Base-by-base conservation (phyloP, 2,888 invertebrate genomes). In the Lampropteryx suffumata region DNA sequence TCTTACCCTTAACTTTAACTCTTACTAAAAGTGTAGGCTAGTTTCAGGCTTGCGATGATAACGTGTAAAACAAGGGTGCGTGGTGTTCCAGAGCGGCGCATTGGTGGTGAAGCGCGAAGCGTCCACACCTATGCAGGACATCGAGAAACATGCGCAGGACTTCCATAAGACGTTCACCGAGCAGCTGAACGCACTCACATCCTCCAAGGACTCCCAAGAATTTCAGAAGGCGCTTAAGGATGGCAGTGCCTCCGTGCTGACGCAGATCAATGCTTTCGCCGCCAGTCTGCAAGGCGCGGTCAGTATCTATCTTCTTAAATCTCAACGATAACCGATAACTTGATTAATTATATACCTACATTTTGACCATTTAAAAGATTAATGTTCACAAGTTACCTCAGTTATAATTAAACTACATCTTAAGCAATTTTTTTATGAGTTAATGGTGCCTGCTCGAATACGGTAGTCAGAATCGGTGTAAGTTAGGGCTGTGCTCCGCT, bases 151-250 rank as follows among this genome's bases (percentile, higher is more conserved):
- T 61, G 82, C 81, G 11, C 50, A 51, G 0, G 82, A 80, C 55
- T 76, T 88, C 71, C 68, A 69, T 61, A 84, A 86, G 73, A 73
- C 74, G 1, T 64, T 88, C 67, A 51, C 44, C 14, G 82, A 85
- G 49, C 76, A 80, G 60, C 42, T 82, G 37, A 73, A 71, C 61
- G 37, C 76, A 4, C 45, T 88, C 49, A 53, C 62, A 62, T 76
- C 70, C 75, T 84, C 85, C 48, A 79, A 85, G 74, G 81, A 79
- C 75, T 71, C 84, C 14, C 68, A 85, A 67, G 78, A 83, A 12
- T 28, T 79, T 17, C 77, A 76, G 72, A 84, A 82, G 67, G 76
- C 79, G 12, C 34, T 88, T 28, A 82, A 84, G 71, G 84, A 85
- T 0, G 73, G 84, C 61, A 67, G 83, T 43, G 79, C 86, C 56